phyloP scores from a whole-genome alignment of 2,888 invertebrate species.

The Lasioglossum vierecki region DNA sequence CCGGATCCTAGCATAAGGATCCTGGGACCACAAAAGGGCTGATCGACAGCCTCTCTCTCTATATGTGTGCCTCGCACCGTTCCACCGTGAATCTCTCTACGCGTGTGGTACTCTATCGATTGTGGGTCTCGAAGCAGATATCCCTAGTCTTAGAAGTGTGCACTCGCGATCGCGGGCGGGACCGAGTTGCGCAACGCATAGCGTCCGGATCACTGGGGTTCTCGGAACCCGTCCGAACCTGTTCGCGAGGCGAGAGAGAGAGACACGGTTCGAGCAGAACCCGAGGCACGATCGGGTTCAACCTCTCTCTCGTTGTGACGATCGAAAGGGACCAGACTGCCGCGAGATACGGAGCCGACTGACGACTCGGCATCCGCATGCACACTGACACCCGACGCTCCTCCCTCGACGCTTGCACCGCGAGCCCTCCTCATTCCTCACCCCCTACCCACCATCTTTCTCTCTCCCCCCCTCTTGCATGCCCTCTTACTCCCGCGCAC shows the following conservation, averaged over 20 bases:
- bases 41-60: background rate
- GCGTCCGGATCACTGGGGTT: background rate
- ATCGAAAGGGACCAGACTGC: constrained; percentile 5
- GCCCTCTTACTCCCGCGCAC: background rate
- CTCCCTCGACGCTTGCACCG: constrained; percentile 71
- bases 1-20: background rate
- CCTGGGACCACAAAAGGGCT: background rate
- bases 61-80: background rate
- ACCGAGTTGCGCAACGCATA: constrained; percentile 6
- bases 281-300: background rate
- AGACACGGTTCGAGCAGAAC: background rate
- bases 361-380: constrained; percentile 76
- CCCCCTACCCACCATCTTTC: constrained; percentile 28
- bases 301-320: background rate
- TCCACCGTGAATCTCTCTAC: constrained; percentile 25
- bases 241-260: background rate
- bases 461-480: background rate
- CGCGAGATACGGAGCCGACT: constrained; percentile 44
- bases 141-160: background rate
- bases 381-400: constrained; percentile 75
- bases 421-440: constrained; percentile 50
- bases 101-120: constrained; percentile 25
- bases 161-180: background rate
- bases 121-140: constrained; percentile 23
- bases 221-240: background rate